Percentiles rank a stretch among this genome's conserved stretches.
Evolutionary conservation across 2,797 vertebrate species (phyloP).

Genomic region (Oryzias dopingdopingensis): DNA sequence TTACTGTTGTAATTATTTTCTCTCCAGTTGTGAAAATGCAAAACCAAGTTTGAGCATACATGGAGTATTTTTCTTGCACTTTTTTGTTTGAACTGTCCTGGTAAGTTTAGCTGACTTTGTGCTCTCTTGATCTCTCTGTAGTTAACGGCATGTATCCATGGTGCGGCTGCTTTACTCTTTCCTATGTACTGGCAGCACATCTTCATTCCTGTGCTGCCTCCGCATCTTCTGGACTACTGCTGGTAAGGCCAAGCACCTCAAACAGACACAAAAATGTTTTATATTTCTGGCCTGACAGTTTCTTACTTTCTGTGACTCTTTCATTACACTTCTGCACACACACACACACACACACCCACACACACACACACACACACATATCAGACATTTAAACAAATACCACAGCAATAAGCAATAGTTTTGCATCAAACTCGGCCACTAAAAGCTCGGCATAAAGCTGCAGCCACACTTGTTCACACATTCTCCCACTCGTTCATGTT

Average conservation of each 20-base stretch:
- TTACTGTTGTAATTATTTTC: not conserved
- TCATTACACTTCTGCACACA: not conserved
- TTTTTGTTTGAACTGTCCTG: slow-evolving; percentile 1
- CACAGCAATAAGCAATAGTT: slow-evolving; percentile 13
- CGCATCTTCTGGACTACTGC: slow-evolving; percentile 98
- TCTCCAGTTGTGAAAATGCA: not conserved
- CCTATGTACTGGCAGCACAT: slow-evolving; percentile 99
- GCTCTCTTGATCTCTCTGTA: slow-evolving; percentile 49
- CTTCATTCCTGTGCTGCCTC: slow-evolving; percentile 97
- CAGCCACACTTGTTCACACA: slow-evolving; percentile 40
- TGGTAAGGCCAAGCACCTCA: slow-evolving; percentile 84
- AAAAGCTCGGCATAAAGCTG: slow-evolving; percentile 30
- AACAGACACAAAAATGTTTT: slow-evolving; percentile 20
- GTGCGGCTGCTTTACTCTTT: slow-evolving; percentile 91
- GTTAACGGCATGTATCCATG: slow-evolving; percentile 98
- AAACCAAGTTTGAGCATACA: slow-evolving; percentile 3
- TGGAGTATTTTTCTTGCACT: not conserved
- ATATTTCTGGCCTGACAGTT: slow-evolving; percentile 8
- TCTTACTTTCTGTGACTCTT: slow-evolving; percentile 6
- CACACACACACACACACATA: slow-evolving; percentile 10
- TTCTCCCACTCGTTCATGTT: slow-evolving; percentile 40
- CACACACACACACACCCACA: slow-evolving; percentile 8
- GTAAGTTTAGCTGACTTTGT: slow-evolving; percentile 31
- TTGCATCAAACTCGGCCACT: slow-evolving; percentile 7
- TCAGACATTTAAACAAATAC: slow-evolving; percentile 7